Evolutionary conservation across 2,113 vertebrate genomes (phyloP), one percentile per base, ranked within the genome.

Genomic region (Castor canadensis): DNA sequence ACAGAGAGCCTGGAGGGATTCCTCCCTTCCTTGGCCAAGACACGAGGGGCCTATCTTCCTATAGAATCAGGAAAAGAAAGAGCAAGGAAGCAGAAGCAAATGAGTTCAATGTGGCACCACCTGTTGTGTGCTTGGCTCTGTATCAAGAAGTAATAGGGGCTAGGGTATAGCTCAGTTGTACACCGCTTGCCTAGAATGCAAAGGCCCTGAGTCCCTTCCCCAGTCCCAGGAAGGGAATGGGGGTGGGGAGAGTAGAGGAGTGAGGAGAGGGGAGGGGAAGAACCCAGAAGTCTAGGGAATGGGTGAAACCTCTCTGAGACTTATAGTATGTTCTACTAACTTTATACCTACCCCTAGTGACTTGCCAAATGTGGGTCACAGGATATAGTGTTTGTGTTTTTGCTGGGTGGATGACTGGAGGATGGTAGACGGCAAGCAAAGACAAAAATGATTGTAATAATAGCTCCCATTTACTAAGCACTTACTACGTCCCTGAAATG

Each of bases 121-220:
- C 16, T 71, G 2, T 32, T 17, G 0, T 5, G 3, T 12, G 5
- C 15, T 56, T 22, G 11, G 0, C 49, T 24, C 54, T 2, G 5
- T 38, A 49, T 62, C 54, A 62, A 58, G 75, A 75, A 93, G 71
- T 43, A 38, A 77, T 19, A 87, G 54, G 54, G 13, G 58, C 35
- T 52, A 58, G 52, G 77, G 49, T 40, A 13, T 58, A 52, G 54
- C 9, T 58, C 28, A 3, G 28, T 28, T 13, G 76, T 20, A 17
- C 45, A 88, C 13, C 6, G 49, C 19, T 64, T 47, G 20, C 5
- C 54, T 9, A 22, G 5, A 17, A 40, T 69, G 26, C 35, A 7
- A 24, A 56, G 62, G 35, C 5, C 24, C n/a, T 40, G 19, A 73
- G 20, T 60, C 26, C 35, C 9, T 24, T 54, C 32, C 72, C 49